Conservation (phyloP, 2,113 vertebrate genomes). For the Melospiza melodia region DNA sequence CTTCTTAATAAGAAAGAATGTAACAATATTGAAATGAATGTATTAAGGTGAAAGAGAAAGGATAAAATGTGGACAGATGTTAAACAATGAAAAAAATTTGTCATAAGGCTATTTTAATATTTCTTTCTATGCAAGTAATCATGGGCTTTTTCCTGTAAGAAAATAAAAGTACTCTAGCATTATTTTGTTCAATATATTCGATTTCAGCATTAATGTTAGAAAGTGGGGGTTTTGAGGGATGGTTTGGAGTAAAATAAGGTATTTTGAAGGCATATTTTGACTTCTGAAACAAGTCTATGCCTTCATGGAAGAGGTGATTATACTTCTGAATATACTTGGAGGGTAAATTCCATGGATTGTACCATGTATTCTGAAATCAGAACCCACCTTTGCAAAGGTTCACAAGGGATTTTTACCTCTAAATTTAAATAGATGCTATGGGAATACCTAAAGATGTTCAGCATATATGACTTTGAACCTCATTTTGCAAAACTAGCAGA, state of each 20-base stretch:
- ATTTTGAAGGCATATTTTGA: neutral
- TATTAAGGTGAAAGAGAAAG: neutral
- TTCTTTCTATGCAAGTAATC: neutral
- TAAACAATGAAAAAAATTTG: neutral
- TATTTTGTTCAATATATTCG: neutral
- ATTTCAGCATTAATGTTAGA: neutral
- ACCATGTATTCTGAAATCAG: conserved; percentile 10
- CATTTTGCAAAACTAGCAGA: neutral
- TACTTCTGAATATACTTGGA: neutral
- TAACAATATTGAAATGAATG: neutral
- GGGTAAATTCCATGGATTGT: neutral
- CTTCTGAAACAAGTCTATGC: neutral
- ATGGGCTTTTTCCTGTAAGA: neutral
- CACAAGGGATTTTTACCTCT: neutral
- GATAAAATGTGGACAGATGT: neutral
- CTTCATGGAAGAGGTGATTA: neutral
- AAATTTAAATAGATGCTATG: neutral
- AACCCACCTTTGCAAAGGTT: conserved; percentile 34
- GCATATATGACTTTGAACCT: neutral
- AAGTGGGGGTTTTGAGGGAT: rapidly evolving
- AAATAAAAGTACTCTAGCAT: neutral
- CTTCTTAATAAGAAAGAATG: neutral
- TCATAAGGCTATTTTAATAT: neutral
- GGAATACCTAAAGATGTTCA: neutral
- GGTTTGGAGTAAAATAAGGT: neutral